Base-by-base conservation (phyloP, 2,888 invertebrate genomes). In the Lasius platythorax region DNA sequence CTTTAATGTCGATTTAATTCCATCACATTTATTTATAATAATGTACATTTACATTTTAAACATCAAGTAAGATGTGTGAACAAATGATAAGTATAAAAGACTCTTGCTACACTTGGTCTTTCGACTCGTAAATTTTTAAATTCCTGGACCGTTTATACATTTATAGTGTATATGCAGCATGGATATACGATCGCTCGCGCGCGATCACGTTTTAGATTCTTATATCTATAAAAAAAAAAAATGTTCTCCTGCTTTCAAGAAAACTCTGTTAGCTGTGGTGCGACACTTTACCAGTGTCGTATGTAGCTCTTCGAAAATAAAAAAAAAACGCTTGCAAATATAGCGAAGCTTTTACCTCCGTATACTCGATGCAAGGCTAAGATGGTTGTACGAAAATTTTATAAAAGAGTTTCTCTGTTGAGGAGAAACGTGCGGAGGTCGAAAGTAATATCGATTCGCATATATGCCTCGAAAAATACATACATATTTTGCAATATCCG, bases 361-460 rank as follows among this genome's bases (percentile, higher is more conserved):
- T 33, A 30, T 33, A 40, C 18, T 72, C 33, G 33, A 61, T 33
- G 28, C 43, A 12, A 61, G n/a, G n/a, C 70, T 70, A 61, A 70
- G 33, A 58, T 70, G 70, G 18, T 78, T 58, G 58, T 46, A 72
- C 58, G 72, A 72, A 81, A 63, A 72, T 81, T 81, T 61, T 61
- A 50, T 81, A 37, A 61, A 46, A 33, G 43, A 68, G n/a, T 53
- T 70, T 50, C 53, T 53, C 33, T n/a, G 33, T 53, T 15, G 58
- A 50, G n/a, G 18, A 72, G 28, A 72, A 46, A 50, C 30, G 37
- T n/a, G 79, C 79, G 18, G 18, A 6, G 12, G 46, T 72, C 23
- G 46, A 61, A 79, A 72, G 28, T 61, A 46, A 18, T 72, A 81
- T 72, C 28, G 79, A 72, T 72, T 79, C 23, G 18, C 12, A 1